phyloP scores from a whole-genome alignment of 2,888 invertebrate genomes.

The Cepaea hortensis region DNA sequence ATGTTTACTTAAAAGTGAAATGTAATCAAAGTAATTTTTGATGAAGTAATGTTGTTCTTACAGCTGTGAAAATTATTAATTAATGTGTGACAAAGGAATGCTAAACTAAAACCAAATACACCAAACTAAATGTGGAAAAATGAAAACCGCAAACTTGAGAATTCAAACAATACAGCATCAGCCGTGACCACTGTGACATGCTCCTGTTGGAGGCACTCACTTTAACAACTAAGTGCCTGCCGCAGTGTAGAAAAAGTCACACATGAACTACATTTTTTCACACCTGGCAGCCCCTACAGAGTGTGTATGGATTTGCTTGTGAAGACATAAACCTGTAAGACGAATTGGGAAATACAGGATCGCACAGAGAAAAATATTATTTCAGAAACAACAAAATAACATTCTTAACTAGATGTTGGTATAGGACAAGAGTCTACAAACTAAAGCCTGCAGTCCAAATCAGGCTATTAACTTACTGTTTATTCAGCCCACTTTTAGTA shows the following conservation, averaged over 20 bases:
- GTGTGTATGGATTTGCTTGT: slow-evolving; percentile 46
- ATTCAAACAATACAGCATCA: slow-evolving; percentile 33
- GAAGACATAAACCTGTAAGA: slow-evolving; percentile 47
- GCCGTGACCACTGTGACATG: slow-evolving; percentile 27
- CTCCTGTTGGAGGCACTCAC: slow-evolving; percentile 31
- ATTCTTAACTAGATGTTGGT: slow-evolving; percentile 4
- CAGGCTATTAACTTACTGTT: too few species aligned
- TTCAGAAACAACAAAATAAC: not conserved
- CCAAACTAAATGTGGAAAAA: slow-evolving; percentile 26
- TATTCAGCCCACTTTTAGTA: too few species aligned
- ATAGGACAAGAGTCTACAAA: too few species aligned
- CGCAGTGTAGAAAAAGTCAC: slow-evolving; percentile 22
- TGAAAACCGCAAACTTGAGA: slow-evolving; percentile 30
- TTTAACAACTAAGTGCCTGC: slow-evolving; percentile 35
- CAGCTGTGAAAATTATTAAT: slow-evolving; percentile 5
- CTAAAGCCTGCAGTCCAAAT: too few species aligned
- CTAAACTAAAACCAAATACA: slow-evolving; percentile 14
- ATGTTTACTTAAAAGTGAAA: not conserved
- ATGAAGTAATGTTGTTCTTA: not conserved
- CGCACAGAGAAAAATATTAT: not conserved
- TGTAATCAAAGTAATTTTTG: not conserved
- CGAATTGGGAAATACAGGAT: slow-evolving; percentile 18
- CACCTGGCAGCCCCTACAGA: slow-evolving; percentile 29
- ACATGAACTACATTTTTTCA: slow-evolving; percentile 30
- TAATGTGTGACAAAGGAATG: slow-evolving; percentile 9